Evolutionary conservation across 2,888 invertebrate species (phyloP), one percentile per base, ranked within the genome.

Genomic region (Lithophane semibrunnea): DNA sequence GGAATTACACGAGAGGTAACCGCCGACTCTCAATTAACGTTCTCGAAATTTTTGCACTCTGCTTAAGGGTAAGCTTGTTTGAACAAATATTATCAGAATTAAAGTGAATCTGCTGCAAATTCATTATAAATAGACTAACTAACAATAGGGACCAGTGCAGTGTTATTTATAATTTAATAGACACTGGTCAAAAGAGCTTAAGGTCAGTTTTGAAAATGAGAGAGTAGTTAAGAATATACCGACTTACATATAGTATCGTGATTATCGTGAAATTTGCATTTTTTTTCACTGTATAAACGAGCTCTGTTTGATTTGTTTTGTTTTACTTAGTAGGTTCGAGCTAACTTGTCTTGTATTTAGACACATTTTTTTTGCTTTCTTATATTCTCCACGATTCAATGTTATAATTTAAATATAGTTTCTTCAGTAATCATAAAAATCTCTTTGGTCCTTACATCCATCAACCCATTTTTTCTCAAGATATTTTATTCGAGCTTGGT

Each of bases 1-100:
- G 65, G 56, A 65, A 70, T 71, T 61, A 37, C 69, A 42, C 61
- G 75, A 74, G 76, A 37, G 18, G 69, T 42, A 70, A 68, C 67
- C 76, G 64, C 54, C 54, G 77, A 79, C 71, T 76, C 65, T 79
- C 73, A 80, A 89, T 91, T 88, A 89, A 89, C 79, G 87, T 87
- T 85, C 86, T 77, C 83, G 63, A 82, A 81, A 87, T 88, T 89
- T 90, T 89, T 91, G 88, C 88, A 83, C 61, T 73, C 58, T 47
- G 58, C 73, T 73, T 77, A 82, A 66, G 86, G 77, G 63, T 75
- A 54, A 75, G 77, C 61, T 75, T 54, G 47, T 60, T 44, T 49
- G 8, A 63, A 49, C 8, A 49, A 42, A 21, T 47, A 10, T 56
- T 77, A 37, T 24, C 16, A 21, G 52, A 70, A 77, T 49, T 58